These are phyloP conservation scores for Sturnus vulgaris DNA, from an alignment of 2,113 vertebrate genomes.

Conservation along the genomic window DNA sequence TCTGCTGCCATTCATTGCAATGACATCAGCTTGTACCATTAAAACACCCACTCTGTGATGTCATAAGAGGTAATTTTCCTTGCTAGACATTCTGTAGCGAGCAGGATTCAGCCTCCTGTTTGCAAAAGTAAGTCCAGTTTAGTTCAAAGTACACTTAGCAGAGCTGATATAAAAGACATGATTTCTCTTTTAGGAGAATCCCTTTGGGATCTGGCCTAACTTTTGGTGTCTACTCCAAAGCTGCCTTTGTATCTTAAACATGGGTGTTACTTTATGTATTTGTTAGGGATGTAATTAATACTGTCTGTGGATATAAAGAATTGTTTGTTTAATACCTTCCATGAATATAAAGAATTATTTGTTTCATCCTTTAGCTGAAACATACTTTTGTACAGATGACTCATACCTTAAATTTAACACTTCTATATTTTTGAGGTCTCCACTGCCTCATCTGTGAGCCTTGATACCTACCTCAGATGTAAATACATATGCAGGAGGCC, in stretches of 20 bases:
- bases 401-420: not conserved
- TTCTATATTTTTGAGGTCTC: not conserved
- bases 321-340: not conserved
- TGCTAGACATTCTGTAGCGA: not conserved
- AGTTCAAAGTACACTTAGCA: not conserved
- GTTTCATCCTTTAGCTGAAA: not conserved
- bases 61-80: not conserved
- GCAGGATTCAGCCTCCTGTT: not conserved
- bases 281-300: not conserved
- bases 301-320: not conserved
- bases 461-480: not conserved
- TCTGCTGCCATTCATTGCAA: not conserved
- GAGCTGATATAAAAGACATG: not conserved
- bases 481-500: constrained; percentile 16
- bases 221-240: not conserved
- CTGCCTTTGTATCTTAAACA: not conserved
- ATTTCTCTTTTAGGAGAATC: not conserved
- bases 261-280: not conserved
- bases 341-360: not conserved
- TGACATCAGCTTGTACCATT: not conserved
- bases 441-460: not conserved
- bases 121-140: not conserved
- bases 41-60: not conserved
- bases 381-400: not conserved
- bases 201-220: not conserved